Base-by-base conservation (phyloP, 2,113 vertebrate genomes). In the Burhinus bistriatus region DNA sequence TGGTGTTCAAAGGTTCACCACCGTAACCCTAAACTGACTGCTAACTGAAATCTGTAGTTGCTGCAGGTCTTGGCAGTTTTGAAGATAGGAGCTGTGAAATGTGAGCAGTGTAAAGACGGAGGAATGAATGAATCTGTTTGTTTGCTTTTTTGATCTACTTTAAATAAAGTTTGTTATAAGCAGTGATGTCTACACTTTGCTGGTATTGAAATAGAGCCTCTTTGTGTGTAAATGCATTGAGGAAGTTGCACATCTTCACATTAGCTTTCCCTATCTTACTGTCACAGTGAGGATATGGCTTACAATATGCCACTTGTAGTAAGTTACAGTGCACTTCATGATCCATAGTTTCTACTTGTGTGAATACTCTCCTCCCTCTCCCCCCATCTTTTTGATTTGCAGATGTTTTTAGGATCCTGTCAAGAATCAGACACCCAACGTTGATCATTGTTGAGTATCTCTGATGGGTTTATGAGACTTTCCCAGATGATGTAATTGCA, bases 131-230 rank as follows among this genome's bases (percentile, higher is more conserved):
- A 83, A 84, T 75, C 45, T 86, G 14, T n/a, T 22, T 40, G 12
- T 55, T 69, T 66, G 55, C 32, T 79, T 70, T 65, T 84, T 65
- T 82, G 7, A 68, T 84, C 40, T 57, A 64, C 47, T 88, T 83
- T 81, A 92, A 20, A 8, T 94, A 59, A 88, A 68, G 18, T 66
- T 91, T 94, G 71, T 89, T 58, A 45, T 91, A 69, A 42, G 40
- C 52, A 82, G 62, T 84, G 22, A 69, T 72, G 36, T 72, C 62
- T 82, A 12, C 27, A 22, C 36, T 83, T 82, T 13, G 10, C 36
- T 70, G 23, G 29, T 91, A 72, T 83, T 93, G 84, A 95, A 95
- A 83, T 70, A 95, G 87, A 94, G 70, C 61, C 61, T 95, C 65
- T 91, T 92, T 87, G 51, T 95, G 84, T 94, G 91, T 90, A 92